Evolutionary conservation across 2,888 invertebrate genomes (phyloP).

Genomic region (Seira sanloemensis): DNA sequence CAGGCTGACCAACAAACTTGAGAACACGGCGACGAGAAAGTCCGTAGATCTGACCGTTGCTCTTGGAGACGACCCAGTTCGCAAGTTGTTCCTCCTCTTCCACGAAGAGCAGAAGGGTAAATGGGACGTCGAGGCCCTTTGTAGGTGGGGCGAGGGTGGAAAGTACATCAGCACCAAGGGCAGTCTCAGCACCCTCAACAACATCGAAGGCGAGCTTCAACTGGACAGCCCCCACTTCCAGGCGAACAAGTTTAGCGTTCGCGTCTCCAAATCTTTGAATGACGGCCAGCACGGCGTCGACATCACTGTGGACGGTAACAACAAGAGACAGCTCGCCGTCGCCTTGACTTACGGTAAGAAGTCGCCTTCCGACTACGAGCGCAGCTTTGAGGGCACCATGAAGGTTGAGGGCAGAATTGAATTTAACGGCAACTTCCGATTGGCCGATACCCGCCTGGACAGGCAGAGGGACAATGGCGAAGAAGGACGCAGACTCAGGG

Average conservation of each 20-base stretch:
- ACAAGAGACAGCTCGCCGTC: slow-evolving; percentile 55
- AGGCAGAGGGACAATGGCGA: slow-evolving; percentile 68
- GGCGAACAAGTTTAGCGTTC: slow-evolving; percentile 70
- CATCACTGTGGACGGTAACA: slow-evolving; percentile 64
- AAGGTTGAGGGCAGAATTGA: slow-evolving; percentile 50
- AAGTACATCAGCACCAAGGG: slow-evolving; percentile 68
- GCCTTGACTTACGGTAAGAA: slow-evolving; percentile 31
- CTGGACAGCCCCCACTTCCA: slow-evolving; percentile 71
- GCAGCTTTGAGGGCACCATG: slow-evolving; percentile 62
- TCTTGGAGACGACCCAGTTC: slow-evolving; percentile 51
- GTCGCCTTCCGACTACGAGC: slow-evolving; percentile 59
- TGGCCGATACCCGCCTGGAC: slow-evolving; percentile 63
- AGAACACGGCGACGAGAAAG: slow-evolving; percentile 61
- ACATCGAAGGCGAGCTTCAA: slow-evolving; percentile 65
- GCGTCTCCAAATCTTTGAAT: slow-evolving; percentile 61
- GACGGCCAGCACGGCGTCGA: slow-evolving; percentile 67
- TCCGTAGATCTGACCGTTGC: slow-evolving; percentile 63
- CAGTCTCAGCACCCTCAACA: slow-evolving; percentile 44
- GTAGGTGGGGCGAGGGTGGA: slow-evolving; percentile 70
- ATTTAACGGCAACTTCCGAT: slow-evolving; percentile 69
- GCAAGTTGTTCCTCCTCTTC: slow-evolving; percentile 57
- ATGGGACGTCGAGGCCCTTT: slow-evolving; percentile 64
- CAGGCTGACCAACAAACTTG: slow-evolving; percentile 68
- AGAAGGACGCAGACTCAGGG: slow-evolving; percentile 68
- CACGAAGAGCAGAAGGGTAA: slow-evolving; percentile 44